Evolutionary conservation across 2,797 vertebrate genomes (phyloP).

Genomic region (Gobionotothen gibberifrons): DNA sequence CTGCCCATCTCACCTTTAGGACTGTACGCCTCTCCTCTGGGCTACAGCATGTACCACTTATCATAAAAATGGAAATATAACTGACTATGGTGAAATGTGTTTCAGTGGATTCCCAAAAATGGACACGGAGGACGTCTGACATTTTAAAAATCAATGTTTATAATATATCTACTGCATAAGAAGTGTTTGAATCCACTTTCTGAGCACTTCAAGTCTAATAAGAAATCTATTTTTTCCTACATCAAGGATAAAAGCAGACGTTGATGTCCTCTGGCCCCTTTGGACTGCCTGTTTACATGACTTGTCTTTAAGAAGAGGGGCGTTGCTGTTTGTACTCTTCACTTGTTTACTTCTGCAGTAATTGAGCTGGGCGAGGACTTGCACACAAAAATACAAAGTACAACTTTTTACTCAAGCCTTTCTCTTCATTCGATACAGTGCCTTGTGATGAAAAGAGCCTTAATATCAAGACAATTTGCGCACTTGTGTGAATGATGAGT

Average conservation of each 20-base stretch:
- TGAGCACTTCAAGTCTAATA: slow-evolving; percentile 51
- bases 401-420: slow-evolving; percentile 31
- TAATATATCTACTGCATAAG: slow-evolving; percentile 59
- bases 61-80: slow-evolving; percentile 82
- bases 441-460: slow-evolving; percentile 52
- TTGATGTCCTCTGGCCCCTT: slow-evolving; percentile 16
- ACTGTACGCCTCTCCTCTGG: slow-evolving; percentile 93
- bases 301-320: slow-evolving; percentile 44
- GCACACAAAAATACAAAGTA: slow-evolving; percentile 25
- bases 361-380: slow-evolving; percentile 55
- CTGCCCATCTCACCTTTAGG: slow-evolving; percentile 92
- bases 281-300: slow-evolving; percentile 67
- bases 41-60: slow-evolving; percentile 97
- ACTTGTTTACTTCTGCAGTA: slow-evolving; percentile 69
- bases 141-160: slow-evolving; percentile 37
- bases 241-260: slow-evolving; percentile 35
- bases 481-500: slow-evolving; percentile 28
- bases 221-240: slow-evolving; percentile 30
- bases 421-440: slow-evolving; percentile 38
- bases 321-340: slow-evolving; percentile 51
- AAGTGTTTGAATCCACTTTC: slow-evolving; percentile 44
- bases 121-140: slow-evolving; percentile 43
- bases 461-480: slow-evolving; percentile 32
- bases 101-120: slow-evolving; percentile 46
- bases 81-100: slow-evolving; percentile 14